A percentile compares a stretch with the other conserved stretches of the same genome.
These are phyloP conservation scores for Pituophis catenifer DNA, from an alignment of 2,113 vertebrate genomes.

Conservation along the genomic window DNA sequence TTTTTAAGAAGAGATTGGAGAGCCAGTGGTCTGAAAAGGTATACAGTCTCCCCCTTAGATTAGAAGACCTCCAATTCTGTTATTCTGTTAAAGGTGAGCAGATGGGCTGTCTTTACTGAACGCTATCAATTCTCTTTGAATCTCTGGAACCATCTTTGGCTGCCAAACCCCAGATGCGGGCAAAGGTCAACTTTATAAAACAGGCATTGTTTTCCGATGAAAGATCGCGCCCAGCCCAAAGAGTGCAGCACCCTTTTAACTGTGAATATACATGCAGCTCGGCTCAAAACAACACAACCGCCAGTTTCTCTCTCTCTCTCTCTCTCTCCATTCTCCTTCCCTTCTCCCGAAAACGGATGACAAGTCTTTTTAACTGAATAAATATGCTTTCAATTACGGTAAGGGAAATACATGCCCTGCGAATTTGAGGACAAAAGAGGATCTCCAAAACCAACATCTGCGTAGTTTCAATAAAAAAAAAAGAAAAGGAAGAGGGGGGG, in stretches of 20 bases:
- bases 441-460: conserved; percentile 7
- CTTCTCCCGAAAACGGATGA: not conserved
- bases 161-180: not conserved
- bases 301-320: not conserved
- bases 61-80: not conserved
- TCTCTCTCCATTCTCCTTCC: not conserved
- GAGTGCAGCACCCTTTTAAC: conserved; percentile 1
- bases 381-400: not conserved
- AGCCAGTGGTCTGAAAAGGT: not conserved
- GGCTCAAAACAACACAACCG: not conserved
- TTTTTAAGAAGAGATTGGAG: not conserved
- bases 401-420: not conserved
- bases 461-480: not conserved
- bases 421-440: not conserved
- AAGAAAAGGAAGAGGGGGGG: too few species aligned
- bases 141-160: not conserved
- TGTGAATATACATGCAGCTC: not conserved
- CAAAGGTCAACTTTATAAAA: conserved; percentile 4
- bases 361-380: conserved; percentile 2
- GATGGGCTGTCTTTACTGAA: not conserved
- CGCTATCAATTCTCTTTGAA: not conserved
- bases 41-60: not conserved
- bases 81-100: not conserved
- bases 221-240: not conserved
- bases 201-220: not conserved